Conservation (phyloP, 2,113 vertebrate species). For the Passer domesticus region DNA sequence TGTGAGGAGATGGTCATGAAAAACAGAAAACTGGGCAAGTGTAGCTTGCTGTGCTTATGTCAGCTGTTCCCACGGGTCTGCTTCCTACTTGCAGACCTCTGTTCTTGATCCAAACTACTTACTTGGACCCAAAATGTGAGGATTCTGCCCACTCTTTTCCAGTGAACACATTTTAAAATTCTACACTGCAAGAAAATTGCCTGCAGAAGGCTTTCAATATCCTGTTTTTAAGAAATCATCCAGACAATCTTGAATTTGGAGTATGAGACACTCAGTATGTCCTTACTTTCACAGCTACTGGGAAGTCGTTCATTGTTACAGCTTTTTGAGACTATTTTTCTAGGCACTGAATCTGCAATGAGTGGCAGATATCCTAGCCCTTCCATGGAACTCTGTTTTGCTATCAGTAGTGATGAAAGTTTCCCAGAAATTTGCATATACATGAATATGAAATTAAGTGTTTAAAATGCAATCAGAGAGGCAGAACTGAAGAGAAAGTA, state of each 20-base stretch:
- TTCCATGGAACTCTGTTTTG: not conserved
- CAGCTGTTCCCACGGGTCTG: not conserved
- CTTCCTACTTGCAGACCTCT: not conserved
- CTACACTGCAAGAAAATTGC: not conserved
- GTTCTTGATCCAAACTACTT: not conserved
- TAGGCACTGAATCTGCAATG: not conserved
- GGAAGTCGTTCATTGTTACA: not conserved
- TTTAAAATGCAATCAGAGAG: not conserved
- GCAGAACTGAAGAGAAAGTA: not conserved
- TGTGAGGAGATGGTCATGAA: not conserved
- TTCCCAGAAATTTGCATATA: not conserved
- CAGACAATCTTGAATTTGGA: not conserved
- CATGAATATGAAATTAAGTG: not conserved
- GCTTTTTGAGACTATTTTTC: not conserved
- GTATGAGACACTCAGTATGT: not conserved
- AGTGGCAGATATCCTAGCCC: not conserved
- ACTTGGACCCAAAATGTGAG: not conserved
- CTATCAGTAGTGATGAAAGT: not conserved
- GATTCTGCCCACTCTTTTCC: not conserved
- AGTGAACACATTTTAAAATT: not conserved
- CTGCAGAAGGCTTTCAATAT: not conserved
- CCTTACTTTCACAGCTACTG: not conserved
- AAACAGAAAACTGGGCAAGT: not conserved
- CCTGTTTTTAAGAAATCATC: not conserved
- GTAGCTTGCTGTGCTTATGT: not conserved